These are phyloP conservation scores for Orthosia incerta DNA, from an alignment of 2,888 invertebrate genomes.

Conservation along the genomic window DNA sequence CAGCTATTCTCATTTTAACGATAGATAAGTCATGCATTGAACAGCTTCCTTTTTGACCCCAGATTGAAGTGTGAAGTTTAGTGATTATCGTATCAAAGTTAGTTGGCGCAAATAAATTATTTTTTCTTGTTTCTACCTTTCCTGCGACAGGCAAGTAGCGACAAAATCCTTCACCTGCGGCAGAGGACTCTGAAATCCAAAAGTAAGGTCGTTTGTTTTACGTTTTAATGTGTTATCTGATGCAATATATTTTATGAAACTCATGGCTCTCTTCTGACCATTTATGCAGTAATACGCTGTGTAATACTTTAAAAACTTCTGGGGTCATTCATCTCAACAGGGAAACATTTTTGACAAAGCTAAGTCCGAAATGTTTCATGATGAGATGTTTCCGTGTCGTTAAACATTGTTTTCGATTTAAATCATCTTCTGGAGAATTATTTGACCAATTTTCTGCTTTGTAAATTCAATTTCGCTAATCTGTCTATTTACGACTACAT, in stretches of 20 bases:
- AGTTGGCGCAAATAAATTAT: too few species aligned
- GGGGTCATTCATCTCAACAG: constrained; percentile 26
- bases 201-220: background rate
- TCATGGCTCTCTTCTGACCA: constrained; percentile 2
- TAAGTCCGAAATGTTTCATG: constrained; percentile 12
- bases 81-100: too few species aligned
- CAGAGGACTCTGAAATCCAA: background rate
- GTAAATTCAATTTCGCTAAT: constrained; percentile 10
- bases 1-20: too few species aligned
- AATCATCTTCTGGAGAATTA: constrained; percentile 13
- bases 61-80: too few species aligned
- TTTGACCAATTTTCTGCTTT: background rate
- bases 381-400: constrained; percentile 38
- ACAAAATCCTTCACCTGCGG: too few species aligned
- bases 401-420: constrained; percentile 17
- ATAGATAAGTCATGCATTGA: too few species aligned
- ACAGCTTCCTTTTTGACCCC: too few species aligned
- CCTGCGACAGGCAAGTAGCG: too few species aligned
- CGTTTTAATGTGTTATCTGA: background rate
- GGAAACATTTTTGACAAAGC: constrained; percentile 32
- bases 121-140: too few species aligned
- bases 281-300: background rate
- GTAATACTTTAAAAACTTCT: constrained; percentile 28
- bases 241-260: constrained; percentile 6
- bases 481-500: background rate